These are phyloP conservation scores for Drosophila longiperda DNA, from an alignment of 2,888 invertebrate species.

Conservation along the genomic window DNA sequence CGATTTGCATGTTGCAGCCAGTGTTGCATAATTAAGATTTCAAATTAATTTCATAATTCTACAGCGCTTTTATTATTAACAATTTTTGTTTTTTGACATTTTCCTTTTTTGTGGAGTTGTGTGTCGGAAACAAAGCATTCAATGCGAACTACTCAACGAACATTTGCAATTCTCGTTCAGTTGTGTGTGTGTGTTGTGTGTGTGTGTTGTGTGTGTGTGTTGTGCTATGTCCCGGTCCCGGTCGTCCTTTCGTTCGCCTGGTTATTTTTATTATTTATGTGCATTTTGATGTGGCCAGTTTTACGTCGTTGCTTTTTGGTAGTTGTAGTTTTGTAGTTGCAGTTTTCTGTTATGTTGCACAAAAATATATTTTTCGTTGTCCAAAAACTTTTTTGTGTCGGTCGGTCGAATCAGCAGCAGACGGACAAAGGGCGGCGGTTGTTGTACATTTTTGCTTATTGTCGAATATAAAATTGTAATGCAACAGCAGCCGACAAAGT, in stretches of 20 bases:
- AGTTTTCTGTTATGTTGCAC: conserved; percentile 54
- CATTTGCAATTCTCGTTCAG: conserved; percentile 16
- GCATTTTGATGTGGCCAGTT: conserved; percentile 78
- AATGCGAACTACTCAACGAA: not conserved
- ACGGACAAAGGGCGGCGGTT: not conserved
- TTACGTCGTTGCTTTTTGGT: conserved; percentile 29
- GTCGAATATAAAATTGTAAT: conserved; percentile 64
- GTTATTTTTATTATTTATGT: conserved; percentile 78
- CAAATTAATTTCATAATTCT: conserved; percentile 79
- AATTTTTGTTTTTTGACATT: conserved; percentile 32
- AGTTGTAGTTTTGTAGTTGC: conserved; percentile 41
- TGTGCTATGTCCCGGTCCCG: conserved; percentile 47
- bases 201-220: conserved; percentile 17
- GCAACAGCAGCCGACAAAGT: conserved; percentile 46
- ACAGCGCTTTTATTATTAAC: conserved; percentile 68
- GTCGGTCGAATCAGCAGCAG: not conserved
- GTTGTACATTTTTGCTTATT: conserved; percentile 50
- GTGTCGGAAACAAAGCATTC: not conserved
- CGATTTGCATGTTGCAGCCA: conserved; percentile 73
- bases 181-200: conserved; percentile 3
- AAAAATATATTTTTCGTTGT: conserved; percentile 49
- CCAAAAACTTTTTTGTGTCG: conserved; percentile 47
- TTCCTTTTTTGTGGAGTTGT: not conserved
- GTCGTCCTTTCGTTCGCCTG: conserved; percentile 47
- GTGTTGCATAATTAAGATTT: conserved; percentile 79